A percentile compares a stretch with the other conserved stretches of the same genome.
phyloP scores from a whole-genome alignment of 2,888 invertebrate genomes.

The Resseliella maxima region DNA sequence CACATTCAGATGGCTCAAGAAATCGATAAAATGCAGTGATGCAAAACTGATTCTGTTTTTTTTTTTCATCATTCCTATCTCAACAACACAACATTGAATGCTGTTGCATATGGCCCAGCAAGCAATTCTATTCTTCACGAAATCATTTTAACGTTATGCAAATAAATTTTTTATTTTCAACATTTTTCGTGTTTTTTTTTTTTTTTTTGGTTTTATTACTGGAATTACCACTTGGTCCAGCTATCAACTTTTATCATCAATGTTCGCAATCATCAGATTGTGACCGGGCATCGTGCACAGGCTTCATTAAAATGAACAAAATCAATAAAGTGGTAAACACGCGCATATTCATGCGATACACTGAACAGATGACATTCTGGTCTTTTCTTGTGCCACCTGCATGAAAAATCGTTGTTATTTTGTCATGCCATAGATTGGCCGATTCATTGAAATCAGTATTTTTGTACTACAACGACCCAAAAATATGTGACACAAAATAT shows the following conservation, averaged over 20 bases:
- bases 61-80: neutral
- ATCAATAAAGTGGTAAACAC: constrained; percentile 44
- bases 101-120: neutral
- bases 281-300: neutral
- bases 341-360: constrained; percentile 27
- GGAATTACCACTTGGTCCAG: neutral
- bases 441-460: too few species aligned
- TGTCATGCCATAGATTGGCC: too few species aligned
- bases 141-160: too few species aligned
- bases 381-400: neutral
- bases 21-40: neutral
- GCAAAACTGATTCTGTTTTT: neutral
- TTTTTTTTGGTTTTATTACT: neutral
- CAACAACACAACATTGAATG: neutral
- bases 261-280: neutral
- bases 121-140: neutral
- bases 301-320: neutral
- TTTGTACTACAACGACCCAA: neutral
- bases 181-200: too few species aligned
- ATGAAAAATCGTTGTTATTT: neutral
- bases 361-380: neutral
- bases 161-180: neutral
- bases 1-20: neutral
- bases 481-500: neutral
- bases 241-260: neutral